These are phyloP conservation scores for Trichogramma pretiosum DNA, from an alignment of 1,140 invertebrate species.

Conservation along the genomic window DNA sequence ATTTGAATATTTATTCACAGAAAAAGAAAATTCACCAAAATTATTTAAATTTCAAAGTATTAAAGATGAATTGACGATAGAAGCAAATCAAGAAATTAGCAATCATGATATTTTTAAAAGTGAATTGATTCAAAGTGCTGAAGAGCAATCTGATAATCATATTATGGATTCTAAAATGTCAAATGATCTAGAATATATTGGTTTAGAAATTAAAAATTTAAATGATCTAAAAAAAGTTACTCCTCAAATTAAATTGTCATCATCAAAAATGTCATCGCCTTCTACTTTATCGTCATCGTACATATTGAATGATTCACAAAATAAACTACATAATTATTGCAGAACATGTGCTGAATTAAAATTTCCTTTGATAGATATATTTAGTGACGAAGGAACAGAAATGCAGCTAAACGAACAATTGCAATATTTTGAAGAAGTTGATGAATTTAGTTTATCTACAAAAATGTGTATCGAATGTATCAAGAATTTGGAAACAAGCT, in stretches of 20 bases:
- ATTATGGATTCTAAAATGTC: slow-evolving; percentile 21
- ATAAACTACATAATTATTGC: slow-evolving; percentile 38
- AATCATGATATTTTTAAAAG: no score
- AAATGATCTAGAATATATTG: slow-evolving; percentile 22
- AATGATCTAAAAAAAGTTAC: slow-evolving; percentile 40
- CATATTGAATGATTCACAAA: slow-evolving; percentile 19
- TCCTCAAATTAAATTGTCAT: slow-evolving; percentile 33
- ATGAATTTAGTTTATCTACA: slow-evolving; percentile 34
- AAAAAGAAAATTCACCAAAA: no score
- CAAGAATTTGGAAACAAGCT: slow-evolving; percentile 42
- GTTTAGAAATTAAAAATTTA: slow-evolving; percentile 34
- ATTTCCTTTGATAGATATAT: slow-evolving; percentile 39
- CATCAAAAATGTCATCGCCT: slow-evolving; percentile 26
- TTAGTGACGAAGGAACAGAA: slow-evolving; percentile 39
- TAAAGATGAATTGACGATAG: no score
- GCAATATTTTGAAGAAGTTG: slow-evolving; percentile 37
- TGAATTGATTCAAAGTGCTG: no score
- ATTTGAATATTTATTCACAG: no score
- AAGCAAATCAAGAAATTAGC: no score
- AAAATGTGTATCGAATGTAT: slow-evolving; percentile 46
- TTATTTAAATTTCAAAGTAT: no score
- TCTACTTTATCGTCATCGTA: slow-evolving; percentile 8
- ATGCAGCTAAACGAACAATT: slow-evolving; percentile 41
- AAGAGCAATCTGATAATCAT: slow-evolving; percentile 23
- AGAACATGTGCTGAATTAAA: slow-evolving; percentile 41